Conservation (phyloP, 2,888 invertebrate genomes). For the Nysson spinosus region DNA sequence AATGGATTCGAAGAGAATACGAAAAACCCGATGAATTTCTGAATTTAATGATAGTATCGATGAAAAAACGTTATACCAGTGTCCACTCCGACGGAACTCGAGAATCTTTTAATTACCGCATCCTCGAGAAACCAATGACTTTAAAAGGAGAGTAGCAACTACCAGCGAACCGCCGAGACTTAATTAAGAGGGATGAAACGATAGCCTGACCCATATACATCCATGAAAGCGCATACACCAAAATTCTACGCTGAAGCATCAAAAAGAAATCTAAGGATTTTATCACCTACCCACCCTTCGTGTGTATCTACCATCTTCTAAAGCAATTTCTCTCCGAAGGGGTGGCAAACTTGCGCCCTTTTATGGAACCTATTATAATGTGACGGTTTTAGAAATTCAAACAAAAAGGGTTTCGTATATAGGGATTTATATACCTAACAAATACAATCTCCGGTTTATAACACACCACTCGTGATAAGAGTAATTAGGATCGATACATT, state of each 20-base stretch:
- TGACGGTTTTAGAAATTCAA: too few species aligned
- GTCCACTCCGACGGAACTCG: slow-evolving; percentile 2
- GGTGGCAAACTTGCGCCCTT: slow-evolving; percentile 19
- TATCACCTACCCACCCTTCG: slow-evolving; percentile 7
- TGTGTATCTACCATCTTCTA: background rate
- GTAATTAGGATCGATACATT: too few species aligned
- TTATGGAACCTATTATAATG: background rate
- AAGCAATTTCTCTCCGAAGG: slow-evolving; percentile 13
- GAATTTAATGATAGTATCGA: slow-evolving; percentile 14
- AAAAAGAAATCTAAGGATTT: slow-evolving; percentile 3
- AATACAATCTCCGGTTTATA: too few species aligned
- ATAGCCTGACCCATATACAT: slow-evolving; percentile 5
- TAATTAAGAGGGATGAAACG: slow-evolving; percentile 41
- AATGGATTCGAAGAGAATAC: background rate
- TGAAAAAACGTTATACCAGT: slow-evolving; percentile 26
- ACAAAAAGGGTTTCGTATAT: too few species aligned
- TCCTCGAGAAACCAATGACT: slow-evolving; percentile 33
- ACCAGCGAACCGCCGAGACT: slow-evolving; percentile 38
- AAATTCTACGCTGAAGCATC: slow-evolving; percentile 16
- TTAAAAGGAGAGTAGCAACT: slow-evolving; percentile 28
- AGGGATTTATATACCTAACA: too few species aligned
- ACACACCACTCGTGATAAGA: too few species aligned
- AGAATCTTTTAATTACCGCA: slow-evolving; percentile 35
- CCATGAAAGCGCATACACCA: slow-evolving; percentile 16
- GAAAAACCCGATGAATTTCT: background rate